phyloP scores from a whole-genome alignment of 2,797 vertebrate genomes.

The Tokudaia muenninki region DNA sequence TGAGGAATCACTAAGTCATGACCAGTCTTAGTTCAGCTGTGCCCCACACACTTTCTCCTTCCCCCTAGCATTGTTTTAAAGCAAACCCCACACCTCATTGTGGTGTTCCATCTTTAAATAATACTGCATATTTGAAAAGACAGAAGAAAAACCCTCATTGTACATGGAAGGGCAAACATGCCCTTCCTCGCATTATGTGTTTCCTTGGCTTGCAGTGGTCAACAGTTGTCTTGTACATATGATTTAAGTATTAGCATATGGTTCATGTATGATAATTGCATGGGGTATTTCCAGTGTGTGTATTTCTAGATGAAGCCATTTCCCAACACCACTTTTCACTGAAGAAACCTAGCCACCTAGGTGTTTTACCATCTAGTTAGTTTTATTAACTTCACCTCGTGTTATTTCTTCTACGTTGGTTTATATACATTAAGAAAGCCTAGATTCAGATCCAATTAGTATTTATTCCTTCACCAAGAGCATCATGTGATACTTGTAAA shows the following conservation, averaged over 20 bases:
- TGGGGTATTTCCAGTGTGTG: background rate
- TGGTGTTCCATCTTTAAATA: slow-evolving; percentile 31
- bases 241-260: slow-evolving; percentile 17
- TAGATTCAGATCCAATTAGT: background rate
- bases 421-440: background rate
- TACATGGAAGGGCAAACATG: slow-evolving; percentile 1
- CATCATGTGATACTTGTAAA: background rate
- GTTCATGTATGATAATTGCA: background rate
- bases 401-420: background rate
- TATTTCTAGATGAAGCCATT: background rate
- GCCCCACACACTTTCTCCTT: background rate
- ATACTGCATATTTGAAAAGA: background rate
- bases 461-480: background rate
- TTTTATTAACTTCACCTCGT: background rate
- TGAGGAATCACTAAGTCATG: background rate
- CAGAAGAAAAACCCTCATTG: background rate
- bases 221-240: slow-evolving; percentile 15
- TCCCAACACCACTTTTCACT: background rate
- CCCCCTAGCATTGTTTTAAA: background rate
- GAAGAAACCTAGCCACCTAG: background rate
- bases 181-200: background rate
- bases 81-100: background rate
- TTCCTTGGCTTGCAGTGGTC: slow-evolving; percentile 19
- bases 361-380: background rate
- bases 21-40: background rate